Conservation (phyloP, 1,140 invertebrate genomes). For the Campodea augens region DNA sequence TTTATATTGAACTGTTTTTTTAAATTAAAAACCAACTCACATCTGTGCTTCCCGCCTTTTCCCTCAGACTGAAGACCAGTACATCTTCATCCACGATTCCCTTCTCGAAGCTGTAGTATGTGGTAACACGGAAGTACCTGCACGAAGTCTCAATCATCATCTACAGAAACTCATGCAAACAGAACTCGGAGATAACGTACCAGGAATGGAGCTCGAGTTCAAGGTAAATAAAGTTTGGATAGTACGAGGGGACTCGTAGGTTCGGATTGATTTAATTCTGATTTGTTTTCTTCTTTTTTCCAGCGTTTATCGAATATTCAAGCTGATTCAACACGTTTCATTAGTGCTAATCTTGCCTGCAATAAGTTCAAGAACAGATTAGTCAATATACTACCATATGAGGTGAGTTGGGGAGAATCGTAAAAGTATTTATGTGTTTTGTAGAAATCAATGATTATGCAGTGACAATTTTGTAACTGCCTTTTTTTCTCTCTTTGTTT, state of each 20-base stretch:
- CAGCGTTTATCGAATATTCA: conserved; percentile 85
- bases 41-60: conserved; percentile 1
- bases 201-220: conserved; percentile 96
- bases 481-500: too few relatives aligned
- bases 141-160: conserved; percentile 77
- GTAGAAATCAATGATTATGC: too few relatives aligned
- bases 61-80: conserved; percentile 96
- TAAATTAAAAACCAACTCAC: conserved; percentile 1
- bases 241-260: too few relatives aligned
- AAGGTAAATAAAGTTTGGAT: conserved; percentile 41
- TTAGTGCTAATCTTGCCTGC: conserved; percentile 83
- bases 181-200: conserved; percentile 65
- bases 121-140: conserved; percentile 84
- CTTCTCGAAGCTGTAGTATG: conserved; percentile 88
- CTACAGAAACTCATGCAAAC: conserved; percentile 77
- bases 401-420: too few relatives aligned
- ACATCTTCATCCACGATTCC: conserved; percentile 97
- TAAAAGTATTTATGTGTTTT: too few relatives aligned
- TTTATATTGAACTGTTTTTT: not conserved
- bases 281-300: conserved; percentile 15
- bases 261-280: conserved; percentile 8
- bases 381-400: conserved; percentile 93
- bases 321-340: conserved; percentile 80
- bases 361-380: conserved; percentile 98
- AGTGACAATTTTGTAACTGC: too few relatives aligned